A percentile compares a stretch with the other conserved stretches of the same genome.
These are phyloP conservation scores for Eudasyphora cyanicolor DNA, from an alignment of 2,888 invertebrate species.

Conservation along the genomic window DNA sequence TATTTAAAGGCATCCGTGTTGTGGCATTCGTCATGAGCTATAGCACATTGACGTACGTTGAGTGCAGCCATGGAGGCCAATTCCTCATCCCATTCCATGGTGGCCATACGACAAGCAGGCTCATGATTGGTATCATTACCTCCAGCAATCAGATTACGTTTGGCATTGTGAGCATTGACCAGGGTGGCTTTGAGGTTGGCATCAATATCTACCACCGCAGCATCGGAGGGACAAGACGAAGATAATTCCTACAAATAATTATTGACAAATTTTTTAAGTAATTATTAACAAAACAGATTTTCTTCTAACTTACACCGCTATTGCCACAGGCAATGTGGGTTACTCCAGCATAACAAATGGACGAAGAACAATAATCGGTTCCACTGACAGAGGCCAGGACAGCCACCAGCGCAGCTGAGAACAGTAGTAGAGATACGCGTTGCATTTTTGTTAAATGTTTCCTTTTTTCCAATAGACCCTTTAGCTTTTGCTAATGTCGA, in stretches of 20 bases:
- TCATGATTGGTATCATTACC: slow-evolving; percentile 29
- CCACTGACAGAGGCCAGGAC: not conserved
- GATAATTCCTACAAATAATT: slow-evolving; percentile 41
- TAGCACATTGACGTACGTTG: slow-evolving; percentile 71
- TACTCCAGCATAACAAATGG: slow-evolving; percentile 9
- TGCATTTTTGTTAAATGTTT: not conserved
- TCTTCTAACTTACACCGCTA: too few relatives aligned
- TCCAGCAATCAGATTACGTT: slow-evolving; percentile 61
- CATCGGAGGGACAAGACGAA: slow-evolving; percentile 31
- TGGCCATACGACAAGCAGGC: slow-evolving; percentile 74
- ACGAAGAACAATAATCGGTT: slow-evolving; percentile 34
- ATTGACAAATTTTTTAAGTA: not conserved
- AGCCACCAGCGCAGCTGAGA: not conserved
- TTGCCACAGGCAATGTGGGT: slow-evolving; percentile 48
- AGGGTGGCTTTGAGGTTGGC: not conserved
- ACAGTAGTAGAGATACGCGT: not conserved
- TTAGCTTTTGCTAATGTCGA: too few relatives aligned
- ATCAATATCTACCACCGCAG: slow-evolving; percentile 5
- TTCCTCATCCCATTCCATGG: slow-evolving; percentile 73
- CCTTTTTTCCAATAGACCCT: too few relatives aligned
- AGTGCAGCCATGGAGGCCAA: slow-evolving; percentile 71
- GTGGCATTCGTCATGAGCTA: slow-evolving; percentile 72
- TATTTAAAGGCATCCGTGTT: slow-evolving; percentile 70
- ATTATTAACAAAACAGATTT: too few relatives aligned
- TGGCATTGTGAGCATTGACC: slow-evolving; percentile 50